Conservation (phyloP, 2,113 vertebrate species). For the Heliornis fulica region DNA sequence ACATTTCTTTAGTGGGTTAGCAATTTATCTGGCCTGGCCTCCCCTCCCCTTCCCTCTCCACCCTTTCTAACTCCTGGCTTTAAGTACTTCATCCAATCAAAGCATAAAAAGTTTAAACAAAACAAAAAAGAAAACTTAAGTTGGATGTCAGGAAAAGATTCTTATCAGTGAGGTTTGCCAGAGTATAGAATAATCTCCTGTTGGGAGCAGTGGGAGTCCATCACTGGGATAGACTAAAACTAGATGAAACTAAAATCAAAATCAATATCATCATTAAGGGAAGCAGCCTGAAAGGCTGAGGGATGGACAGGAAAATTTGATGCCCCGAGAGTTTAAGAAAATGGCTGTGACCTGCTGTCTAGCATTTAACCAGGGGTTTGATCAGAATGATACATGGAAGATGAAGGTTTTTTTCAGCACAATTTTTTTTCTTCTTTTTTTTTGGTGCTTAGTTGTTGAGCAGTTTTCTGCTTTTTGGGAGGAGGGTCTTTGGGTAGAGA, state of each 20-base stretch:
- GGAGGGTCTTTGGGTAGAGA: neutral
- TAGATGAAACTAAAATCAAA: constrained; percentile 60
- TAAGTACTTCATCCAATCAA: constrained; percentile 36
- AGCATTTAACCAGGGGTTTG: neutral
- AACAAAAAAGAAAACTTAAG: constrained; percentile 37
- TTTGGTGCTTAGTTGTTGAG: neutral
- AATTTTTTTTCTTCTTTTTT: neutral
- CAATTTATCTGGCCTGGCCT: neutral
- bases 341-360: constrained; percentile 23
- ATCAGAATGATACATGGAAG: neutral
- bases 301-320: constrained; percentile 40
- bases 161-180: constrained; percentile 8
- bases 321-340: constrained; percentile 30
- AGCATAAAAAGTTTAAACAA: constrained; percentile 18
- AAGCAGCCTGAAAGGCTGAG: constrained; percentile 32
- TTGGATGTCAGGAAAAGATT: constrained; percentile 29
- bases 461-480: neutral
- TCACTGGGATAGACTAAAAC: constrained; percentile 39
- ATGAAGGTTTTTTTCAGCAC: neutral
- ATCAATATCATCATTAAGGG: constrained; percentile 62
- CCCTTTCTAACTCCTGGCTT: neutral
- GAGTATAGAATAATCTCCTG: constrained; percentile 9
- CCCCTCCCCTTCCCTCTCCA: neutral
- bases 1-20: neutral
- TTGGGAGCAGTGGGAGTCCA: constrained; percentile 55